phyloP scores from a whole-genome alignment of 2,797 vertebrate species.

The Semaprochilodus insignis region DNA sequence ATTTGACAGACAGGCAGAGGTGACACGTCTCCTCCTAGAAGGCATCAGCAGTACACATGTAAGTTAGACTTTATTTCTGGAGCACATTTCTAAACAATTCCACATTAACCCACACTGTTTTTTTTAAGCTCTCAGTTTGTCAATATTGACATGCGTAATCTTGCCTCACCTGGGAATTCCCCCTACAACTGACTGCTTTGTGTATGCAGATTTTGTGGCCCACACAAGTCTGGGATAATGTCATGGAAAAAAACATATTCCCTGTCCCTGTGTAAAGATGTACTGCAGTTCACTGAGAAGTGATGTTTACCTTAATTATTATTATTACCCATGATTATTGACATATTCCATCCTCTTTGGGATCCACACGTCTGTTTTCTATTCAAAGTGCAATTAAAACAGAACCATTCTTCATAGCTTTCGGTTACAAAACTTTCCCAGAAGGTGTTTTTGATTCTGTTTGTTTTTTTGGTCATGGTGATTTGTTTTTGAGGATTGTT shows the following conservation, averaged over 20 bases:
- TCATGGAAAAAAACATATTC: too few species aligned
- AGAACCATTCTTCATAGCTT: background rate
- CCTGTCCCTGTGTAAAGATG: background rate
- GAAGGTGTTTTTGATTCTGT: too few species aligned
- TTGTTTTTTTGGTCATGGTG: background rate
- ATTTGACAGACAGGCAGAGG: conserved; percentile 95
- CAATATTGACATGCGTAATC: conserved; percentile 11
- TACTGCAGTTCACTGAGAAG: too few species aligned
- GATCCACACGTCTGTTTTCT: background rate
- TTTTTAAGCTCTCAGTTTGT: background rate
- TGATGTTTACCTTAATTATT: background rate
- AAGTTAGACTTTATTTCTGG: conserved; percentile 64
- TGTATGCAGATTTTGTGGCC: background rate
- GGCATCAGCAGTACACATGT: conserved; percentile 97
- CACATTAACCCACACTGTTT: background rate
- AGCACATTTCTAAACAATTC: background rate
- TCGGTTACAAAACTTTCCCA: background rate
- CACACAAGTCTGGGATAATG: background rate
- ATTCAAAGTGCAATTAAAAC: background rate
- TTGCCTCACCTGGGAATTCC: background rate
- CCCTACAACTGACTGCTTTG: background rate
- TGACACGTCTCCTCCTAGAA: conserved; percentile 92
- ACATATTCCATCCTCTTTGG: background rate
- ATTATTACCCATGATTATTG: too few species aligned
- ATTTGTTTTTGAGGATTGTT: background rate